Percentiles rank a stretch among this genome's conserved stretches.
phyloP scores from a whole-genome alignment of 2,797 vertebrate genomes.

The Lateolabrax maculatus region DNA sequence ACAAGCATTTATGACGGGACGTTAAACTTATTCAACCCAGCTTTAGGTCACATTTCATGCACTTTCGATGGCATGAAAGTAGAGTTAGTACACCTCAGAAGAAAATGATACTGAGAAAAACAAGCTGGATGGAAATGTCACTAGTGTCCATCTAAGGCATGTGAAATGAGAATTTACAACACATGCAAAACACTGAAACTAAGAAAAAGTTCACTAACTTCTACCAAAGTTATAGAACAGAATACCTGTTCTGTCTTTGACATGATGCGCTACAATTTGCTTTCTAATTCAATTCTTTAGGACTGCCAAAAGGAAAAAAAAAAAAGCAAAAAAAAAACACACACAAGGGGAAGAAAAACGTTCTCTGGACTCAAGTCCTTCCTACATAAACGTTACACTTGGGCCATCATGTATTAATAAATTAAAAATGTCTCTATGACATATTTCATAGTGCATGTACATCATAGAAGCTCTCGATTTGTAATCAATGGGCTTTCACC shows the following conservation, averaged over 20 bases:
- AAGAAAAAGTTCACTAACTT: slow-evolving; percentile 17
- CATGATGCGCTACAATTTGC: slow-evolving; percentile 3
- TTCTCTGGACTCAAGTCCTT: neutral
- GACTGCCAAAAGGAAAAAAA: neutral
- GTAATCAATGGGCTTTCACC: neutral
- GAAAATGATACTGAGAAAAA: neutral
- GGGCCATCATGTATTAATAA: neutral
- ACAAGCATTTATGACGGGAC: neutral
- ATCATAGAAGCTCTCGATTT: neutral
- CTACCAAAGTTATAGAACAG: slow-evolving; percentile 1
- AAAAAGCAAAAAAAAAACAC: too few relatives aligned
- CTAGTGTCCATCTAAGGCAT: slow-evolving; percentile 1
- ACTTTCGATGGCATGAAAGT: neutral
- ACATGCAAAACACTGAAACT: slow-evolving; percentile 27
- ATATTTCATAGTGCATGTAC: neutral
- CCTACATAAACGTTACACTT: slow-evolving; percentile 7
- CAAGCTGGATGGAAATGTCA: neutral
- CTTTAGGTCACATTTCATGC: neutral
- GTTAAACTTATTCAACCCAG: neutral
- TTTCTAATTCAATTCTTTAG: slow-evolving; percentile 16
- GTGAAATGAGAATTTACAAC: slow-evolving; percentile 15
- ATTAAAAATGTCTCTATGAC: slow-evolving; percentile 13
- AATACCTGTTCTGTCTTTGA: neutral
- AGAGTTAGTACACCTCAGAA: neutral
- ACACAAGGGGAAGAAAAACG: neutral